Conservation (phyloP, 2,113 vertebrate species). For the Perca fluviatilis region DNA sequence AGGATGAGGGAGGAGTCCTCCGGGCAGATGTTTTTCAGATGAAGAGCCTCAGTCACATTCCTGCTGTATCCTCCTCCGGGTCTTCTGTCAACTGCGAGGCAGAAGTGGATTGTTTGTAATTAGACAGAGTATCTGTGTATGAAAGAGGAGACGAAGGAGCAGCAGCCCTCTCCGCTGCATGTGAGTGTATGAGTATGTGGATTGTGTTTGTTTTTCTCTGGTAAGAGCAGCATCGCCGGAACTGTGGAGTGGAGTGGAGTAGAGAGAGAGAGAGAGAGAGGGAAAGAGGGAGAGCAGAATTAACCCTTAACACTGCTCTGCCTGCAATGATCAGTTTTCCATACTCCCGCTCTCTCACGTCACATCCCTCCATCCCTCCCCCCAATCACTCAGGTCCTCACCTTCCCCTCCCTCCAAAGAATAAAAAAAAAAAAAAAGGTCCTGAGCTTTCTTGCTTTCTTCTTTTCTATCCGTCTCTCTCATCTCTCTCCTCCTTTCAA, state of each 20-base stretch:
- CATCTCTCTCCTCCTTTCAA: slow-evolving; percentile 25
- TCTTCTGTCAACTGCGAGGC: slow-evolving; percentile 37
- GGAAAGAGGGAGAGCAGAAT: slow-evolving; percentile 44
- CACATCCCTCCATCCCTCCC: slow-evolving; percentile 66
- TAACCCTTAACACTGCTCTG: slow-evolving; percentile 53
- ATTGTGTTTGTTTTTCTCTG: slow-evolving; percentile 65
- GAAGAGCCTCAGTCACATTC: slow-evolving; percentile 53
- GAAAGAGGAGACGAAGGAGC: neutral
- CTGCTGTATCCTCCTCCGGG: slow-evolving; percentile 24
- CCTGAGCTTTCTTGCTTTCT: slow-evolving; percentile 21
- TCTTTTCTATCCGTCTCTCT: neutral
- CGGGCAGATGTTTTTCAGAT: slow-evolving; percentile 62
- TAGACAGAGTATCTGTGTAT: slow-evolving; percentile 12
- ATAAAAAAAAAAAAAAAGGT: slow-evolving; percentile 22
- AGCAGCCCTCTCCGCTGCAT: slow-evolving; percentile 51
- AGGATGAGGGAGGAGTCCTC: slow-evolving; percentile 44
- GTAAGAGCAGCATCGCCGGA: slow-evolving; percentile 58
- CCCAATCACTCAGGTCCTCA: slow-evolving; percentile 34
- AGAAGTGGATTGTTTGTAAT: slow-evolving; percentile 43
- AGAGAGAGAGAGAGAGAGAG: slow-evolving; percentile 20
- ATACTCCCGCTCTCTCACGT: slow-evolving; percentile 75
- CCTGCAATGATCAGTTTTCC: slow-evolving; percentile 81
- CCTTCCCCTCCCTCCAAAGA: slow-evolving; percentile 50
- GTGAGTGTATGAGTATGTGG: slow-evolving; percentile 50
- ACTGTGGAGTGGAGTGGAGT: slow-evolving; percentile 39